Base-by-base conservation (phyloP, 2,113 vertebrate genomes). In the Nematolebias whitei region DNA sequence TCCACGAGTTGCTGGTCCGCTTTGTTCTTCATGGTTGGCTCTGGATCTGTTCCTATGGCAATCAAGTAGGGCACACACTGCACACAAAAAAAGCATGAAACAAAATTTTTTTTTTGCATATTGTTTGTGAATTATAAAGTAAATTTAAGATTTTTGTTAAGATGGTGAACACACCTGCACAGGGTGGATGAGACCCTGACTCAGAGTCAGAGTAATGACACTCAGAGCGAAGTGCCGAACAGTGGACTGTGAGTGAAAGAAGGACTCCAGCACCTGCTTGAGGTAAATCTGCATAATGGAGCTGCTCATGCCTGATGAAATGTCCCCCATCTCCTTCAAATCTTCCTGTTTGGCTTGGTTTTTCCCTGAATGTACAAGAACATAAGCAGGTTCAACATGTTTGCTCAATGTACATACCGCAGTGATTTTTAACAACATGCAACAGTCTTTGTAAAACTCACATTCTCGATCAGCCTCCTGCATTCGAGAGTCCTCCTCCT, bases 281-380 rank as follows among this genome's bases (percentile, higher is more conserved):
- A 99, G 94, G 93, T 99, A 99, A n/a, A 99, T 95, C 90, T 99
- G 98, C 96, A 99, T 99, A 83, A 99, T 99, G 82, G 98, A 99
- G 90, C 96, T 98, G 89, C 97, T 99, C 98, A 99, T 99, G 82
- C 97, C 97, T 49, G 98, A 99, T 60, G 97, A 98, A 90, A 99
- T 95, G 84, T 99, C 98, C 15, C 98, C 97, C 96, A 99, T 98
- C 91, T 99, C 98, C 91, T 99, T 99, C 54, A 99, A 90, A 85
- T 99, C 96, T 89, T 99, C 98, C 84, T 98, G 94, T 35, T 99
- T 98, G 35, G 95, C 92, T 83, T 96, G 86, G 40, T 96, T 97
- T 84, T 99, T 98, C 97, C 98, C 98, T 99, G 87, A 59, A 71
- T 12, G 24, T 40, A 51, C n/a, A 39, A 59, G n/a, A 32, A 44